Base-by-base conservation (phyloP, 2,888 invertebrate genomes). In the Seira sanloemensis region DNA sequence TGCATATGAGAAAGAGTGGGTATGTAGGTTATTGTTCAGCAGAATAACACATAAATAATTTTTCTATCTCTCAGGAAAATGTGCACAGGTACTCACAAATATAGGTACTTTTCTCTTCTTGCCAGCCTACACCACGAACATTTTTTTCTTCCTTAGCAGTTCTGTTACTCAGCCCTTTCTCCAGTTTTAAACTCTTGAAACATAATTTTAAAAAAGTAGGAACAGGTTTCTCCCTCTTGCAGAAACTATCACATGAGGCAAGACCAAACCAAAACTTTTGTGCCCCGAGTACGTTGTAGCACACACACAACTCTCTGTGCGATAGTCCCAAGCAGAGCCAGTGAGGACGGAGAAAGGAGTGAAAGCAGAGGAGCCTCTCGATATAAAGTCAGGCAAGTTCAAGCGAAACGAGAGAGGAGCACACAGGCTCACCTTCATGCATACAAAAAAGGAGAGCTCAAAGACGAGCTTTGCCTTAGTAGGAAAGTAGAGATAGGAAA, bases 401-500 rank as follows among this genome's bases (percentile, higher is more conserved):
- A 46, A 24, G 71, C 16, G 7, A 78, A 24, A 24, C 71, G 23
- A 66, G 9, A 18, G 24, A 12, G 19, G 24, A 12, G 12, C 37
- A 37, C 2, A 25, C 26, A 21, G 5, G 24, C 65, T 19, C 23
- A 65, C 69, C 5, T 16, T 24, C 27, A 76, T 69, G 81, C 81
- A 81, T 81, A 81, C 76, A 71, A 81, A 81, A 81, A 75, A 76
- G 81, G 5, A 0, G 66, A 71, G 76, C 71, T 54, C 71, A 65
- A 71, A 46, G 58, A 69, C 16, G 37, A 71, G 26, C 37, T 23
- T 18, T 23, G 65, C 37, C 50, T 37, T 76, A 81, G 81, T 81
- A 81, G 81, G 81, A 81, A 81, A 81, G 81, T 81, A 81, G 81
- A 81, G 81, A 81, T 81, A 81, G 81, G 50, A 75, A 76, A 50